These are phyloP conservation scores for Herminia tarsipennalis DNA, from an alignment of 2,888 invertebrate species.

Conservation along the genomic window DNA sequence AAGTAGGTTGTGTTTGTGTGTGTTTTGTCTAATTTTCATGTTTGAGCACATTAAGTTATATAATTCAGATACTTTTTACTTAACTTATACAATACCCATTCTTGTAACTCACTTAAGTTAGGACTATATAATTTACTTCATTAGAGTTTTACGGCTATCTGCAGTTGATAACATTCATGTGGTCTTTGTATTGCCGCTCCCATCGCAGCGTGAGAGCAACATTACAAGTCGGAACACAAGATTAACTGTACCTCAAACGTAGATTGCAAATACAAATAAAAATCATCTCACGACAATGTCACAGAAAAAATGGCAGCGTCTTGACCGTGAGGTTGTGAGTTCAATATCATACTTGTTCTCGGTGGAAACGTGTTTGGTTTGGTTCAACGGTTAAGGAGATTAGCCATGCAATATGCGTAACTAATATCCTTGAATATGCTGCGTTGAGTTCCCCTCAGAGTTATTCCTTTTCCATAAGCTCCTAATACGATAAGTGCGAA, in stretches of 20 bases:
- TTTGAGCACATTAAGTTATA: too few species aligned
- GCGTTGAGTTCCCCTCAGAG: too few species aligned
- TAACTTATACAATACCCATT: too few species aligned
- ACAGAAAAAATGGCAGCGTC: conserved; percentile 5
- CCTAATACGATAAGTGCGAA: too few species aligned
- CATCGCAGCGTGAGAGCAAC: conserved; percentile 10
- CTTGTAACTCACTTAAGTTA: too few species aligned
- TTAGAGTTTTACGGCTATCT: background rate
- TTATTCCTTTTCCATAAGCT: too few species aligned
- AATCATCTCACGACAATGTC: conserved; percentile 15
- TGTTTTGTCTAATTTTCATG: too few species aligned
- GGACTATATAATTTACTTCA: background rate
- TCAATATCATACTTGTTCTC: conserved; percentile 10
- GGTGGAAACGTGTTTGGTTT: conserved; percentile 4
- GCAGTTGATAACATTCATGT: conserved; percentile 1
- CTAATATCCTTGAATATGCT: conserved; percentile 21
- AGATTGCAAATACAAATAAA: conserved; percentile 11
- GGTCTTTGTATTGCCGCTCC: conserved; percentile 11
- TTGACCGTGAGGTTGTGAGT: conserved; percentile 14
- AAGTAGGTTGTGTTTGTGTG: too few species aligned
- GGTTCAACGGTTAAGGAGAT: conserved; percentile 21
- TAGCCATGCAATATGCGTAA: conserved; percentile 17
- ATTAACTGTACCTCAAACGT: conserved; percentile 12
- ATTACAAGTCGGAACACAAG: conserved; percentile 5
- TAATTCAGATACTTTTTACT: too few species aligned